Evolutionary conservation across 1,140 invertebrate genomes (phyloP), one percentile per base, ranked within the genome.

Genomic region (Drosophila auraria): DNA sequence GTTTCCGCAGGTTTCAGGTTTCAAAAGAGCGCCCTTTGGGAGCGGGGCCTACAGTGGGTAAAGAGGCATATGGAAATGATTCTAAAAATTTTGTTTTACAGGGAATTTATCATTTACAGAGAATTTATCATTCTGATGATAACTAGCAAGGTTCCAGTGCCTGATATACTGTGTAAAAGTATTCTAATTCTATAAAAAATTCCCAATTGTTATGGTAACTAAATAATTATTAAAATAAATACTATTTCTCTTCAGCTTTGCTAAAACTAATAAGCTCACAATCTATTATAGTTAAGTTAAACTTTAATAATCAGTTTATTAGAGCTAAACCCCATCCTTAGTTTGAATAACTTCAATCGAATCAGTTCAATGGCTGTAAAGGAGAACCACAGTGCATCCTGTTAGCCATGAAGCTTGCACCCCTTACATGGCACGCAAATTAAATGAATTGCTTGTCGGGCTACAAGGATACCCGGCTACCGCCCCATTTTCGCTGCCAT

Each of bases 391-490:
- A 71, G 68, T 71, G 78, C 54, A 40, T 73, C 47, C 69, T 51
- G 57, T 14, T 50, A 20, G 23, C 30, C 23, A 36, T 49, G 14
- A 40, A 68, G 61, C 54, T 49, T 63, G 64, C 65, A 78, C 51
- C 64, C 30, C 47, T 73, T 71, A 75, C 78, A 73, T 79, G 78
- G 82, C 75, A 90, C 87, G 74, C 86, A 86, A 90, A 90, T 90
- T 90, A 90, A 90, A 90, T 91, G 86, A 90, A 90, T 86, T 90
- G 86, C 86, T 87, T 75, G 77, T 70, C 80, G 72, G 60, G 70
- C 70, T 50, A 72, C 68, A 72, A 44, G 68, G 68, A 50, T 45
- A 38, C 47, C 66, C 42, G 17, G 36, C 50, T 12, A n/a, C 30
- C 12, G 38, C 59, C 44, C 17, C 44, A 40, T 49, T 58, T 61